These are phyloP conservation scores for Tiliacea citrago DNA, from an alignment of 2,888 invertebrate species.

Conservation along the genomic window DNA sequence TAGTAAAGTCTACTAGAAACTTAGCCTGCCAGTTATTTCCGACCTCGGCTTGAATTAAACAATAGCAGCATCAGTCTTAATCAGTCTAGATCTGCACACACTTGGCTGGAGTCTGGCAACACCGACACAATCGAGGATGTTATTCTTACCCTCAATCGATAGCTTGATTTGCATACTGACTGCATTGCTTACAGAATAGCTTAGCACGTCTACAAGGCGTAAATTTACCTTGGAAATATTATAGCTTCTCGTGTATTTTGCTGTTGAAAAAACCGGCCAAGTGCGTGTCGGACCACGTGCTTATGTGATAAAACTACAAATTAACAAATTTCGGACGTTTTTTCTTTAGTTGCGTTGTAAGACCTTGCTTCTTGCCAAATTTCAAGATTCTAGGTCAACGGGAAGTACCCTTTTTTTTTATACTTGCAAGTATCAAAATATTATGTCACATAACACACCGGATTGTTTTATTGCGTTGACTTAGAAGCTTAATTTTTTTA, in stretches of 20 bases:
- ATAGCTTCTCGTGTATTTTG: background rate
- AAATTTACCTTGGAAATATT: constrained; percentile 7
- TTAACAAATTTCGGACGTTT: too few relatives aligned
- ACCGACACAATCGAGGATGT: constrained; percentile 21
- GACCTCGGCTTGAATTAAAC: constrained; percentile 10
- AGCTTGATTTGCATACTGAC: constrained; percentile 47
- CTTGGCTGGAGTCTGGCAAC: constrained; percentile 40
- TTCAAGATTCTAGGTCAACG: too few relatives aligned
- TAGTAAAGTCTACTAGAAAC: too few relatives aligned
- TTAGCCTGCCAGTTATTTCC: background rate
- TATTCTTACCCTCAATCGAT: constrained; percentile 56
- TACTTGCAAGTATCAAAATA: too few relatives aligned
- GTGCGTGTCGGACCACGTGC: too few relatives aligned
- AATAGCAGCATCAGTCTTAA: constrained; percentile 38
- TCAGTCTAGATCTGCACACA: constrained; percentile 34
- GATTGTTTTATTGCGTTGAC: too few relatives aligned
- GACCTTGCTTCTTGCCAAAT: too few relatives aligned
- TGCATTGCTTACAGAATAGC: constrained; percentile 11
- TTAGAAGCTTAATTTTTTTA: too few relatives aligned
- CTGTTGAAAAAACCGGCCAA: background rate
- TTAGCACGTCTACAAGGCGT: constrained; percentile 6
- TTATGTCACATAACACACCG: too few relatives aligned
- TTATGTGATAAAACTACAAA: too few relatives aligned
- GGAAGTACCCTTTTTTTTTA: too few relatives aligned
- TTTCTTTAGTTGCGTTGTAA: too few relatives aligned